Evolutionary conservation across 2,113 vertebrate species (phyloP), one percentile per base, ranked within the genome.

Genomic region (Macroglossus sobrinus): DNA sequence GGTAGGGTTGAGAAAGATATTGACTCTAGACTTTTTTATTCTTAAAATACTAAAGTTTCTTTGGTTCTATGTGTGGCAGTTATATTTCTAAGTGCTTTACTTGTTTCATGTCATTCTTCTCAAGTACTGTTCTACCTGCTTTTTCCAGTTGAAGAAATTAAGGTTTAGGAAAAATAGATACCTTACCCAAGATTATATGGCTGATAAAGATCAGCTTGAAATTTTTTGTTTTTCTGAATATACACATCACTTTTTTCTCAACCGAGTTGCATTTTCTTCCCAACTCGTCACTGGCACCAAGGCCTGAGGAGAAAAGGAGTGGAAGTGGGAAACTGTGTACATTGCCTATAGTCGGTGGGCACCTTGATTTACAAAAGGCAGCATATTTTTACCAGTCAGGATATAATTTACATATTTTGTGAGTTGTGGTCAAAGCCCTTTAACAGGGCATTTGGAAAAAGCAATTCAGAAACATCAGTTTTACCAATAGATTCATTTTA

Each of bases 401-500:
- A 95, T 72, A 61, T 69, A 89, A 68, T 95, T 87, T 81, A 76
- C 84, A 78, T 91, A 26, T 92, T 92, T 85, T 92, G 53, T 92
- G 92, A 89, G 78, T 63, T 28, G 15, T 93, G 78, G 78, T 86
- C 87, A 86, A 78, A 97, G 53, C 45, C 45, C 78, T 75, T 93
- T 95, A 93, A 84, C 72, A 53, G 71, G 45, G 5, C 33, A 84
- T 92, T 93, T 16, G 21, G 55, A 79, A 81, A 97, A 94, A 81
- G 87, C 64, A 88, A 74, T 92, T 81, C 84, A 64, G 53, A 94
- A 93, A 90, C 71, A 85, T 96, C 84, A 81, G 40, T 91, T 96
- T 95, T 95, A 78, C 64, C 40, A 76, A 63, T 76, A 95, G 86
- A 88, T 90, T 96, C 93, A 88, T 80, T 96, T 95, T 95, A 92